phyloP scores from a whole-genome alignment of 2,113 vertebrate genomes.

The Apeltes quadracus region DNA sequence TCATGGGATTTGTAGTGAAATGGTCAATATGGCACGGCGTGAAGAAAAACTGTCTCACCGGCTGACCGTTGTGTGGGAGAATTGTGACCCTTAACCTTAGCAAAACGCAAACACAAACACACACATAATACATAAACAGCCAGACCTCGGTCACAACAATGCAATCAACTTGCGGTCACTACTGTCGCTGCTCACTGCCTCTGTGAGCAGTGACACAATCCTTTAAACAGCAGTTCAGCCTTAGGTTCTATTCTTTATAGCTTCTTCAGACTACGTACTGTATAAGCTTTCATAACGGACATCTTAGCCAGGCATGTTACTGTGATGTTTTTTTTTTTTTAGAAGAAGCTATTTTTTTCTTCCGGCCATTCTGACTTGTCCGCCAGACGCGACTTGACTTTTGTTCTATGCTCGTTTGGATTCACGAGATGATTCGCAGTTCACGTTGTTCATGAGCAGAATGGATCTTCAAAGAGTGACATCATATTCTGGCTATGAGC shows the following conservation, averaged over 20 bases:
- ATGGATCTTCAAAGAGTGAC: neutral
- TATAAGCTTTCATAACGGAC: slow-evolving; percentile 6
- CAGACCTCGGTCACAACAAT: neutral
- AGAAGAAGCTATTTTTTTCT: slow-evolving; percentile 5
- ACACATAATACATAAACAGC: neutral
- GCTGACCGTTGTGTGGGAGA: slow-evolving; percentile 44
- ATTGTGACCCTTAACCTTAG: slow-evolving; percentile 37
- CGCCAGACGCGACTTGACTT: neutral
- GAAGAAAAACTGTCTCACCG: slow-evolving; percentile 2
- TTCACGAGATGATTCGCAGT: neutral
- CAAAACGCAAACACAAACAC: neutral
- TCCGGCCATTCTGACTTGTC: neutral
- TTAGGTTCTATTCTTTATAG: slow-evolving; percentile 5
- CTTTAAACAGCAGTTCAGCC: slow-evolving; percentile 10
- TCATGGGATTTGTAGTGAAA: slow-evolving; percentile 30
- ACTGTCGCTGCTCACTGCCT: neutral
- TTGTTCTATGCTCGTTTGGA: neutral
- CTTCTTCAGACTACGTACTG: slow-evolving; percentile 10
- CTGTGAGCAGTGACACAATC: neutral
- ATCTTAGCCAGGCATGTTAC: slow-evolving; percentile 24
- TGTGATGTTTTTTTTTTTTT: slow-evolving; percentile 47
- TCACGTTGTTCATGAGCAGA: slow-evolving; percentile 1
- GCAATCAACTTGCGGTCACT: neutral
- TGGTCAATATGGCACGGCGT: slow-evolving; percentile 15
- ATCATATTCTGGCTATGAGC: neutral